A percentile compares a stretch with the other conserved stretches of the same genome.
These are phyloP conservation scores for Nineta flava DNA, from an alignment of 2,888 invertebrate genomes.

Conservation along the genomic window DNA sequence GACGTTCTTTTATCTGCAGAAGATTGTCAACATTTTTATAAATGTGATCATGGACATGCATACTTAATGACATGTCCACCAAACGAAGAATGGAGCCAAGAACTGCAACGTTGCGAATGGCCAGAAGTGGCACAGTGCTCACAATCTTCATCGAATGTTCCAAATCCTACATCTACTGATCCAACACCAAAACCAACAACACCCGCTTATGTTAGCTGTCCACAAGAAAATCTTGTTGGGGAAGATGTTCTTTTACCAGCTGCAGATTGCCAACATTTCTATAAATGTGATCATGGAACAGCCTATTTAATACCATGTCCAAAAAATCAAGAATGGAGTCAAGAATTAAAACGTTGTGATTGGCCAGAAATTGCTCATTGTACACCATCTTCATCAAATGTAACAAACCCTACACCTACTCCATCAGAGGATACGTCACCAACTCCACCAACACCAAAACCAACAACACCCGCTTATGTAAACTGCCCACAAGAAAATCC, in stretches of 20 bases:
- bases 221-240: not conserved
- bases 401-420: not conserved
- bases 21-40: not conserved
- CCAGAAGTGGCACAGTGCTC: not conserved
- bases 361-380: conserved; percentile 4
- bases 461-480: not conserved
- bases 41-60: not conserved
- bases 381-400: not conserved
- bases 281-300: not conserved
- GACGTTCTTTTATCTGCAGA: not conserved
- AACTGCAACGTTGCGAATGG: not conserved
- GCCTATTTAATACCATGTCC: not conserved
- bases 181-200: not conserved
- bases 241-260: not conserved
- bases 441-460: not conserved
- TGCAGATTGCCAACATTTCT: not conserved
- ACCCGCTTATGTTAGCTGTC: not conserved
- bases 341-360: not conserved
- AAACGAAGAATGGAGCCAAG: conserved; percentile 2
- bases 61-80: conserved; percentile 1
- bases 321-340: not conserved
- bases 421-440: not conserved
- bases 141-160: not conserved
- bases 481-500: conserved; percentile 1
- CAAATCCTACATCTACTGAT: not conserved